Evolutionary conservation across 2,113 vertebrate genomes (phyloP), one percentile per base, ranked within the genome.

Genomic region (Brevimyrus niger): DNA sequence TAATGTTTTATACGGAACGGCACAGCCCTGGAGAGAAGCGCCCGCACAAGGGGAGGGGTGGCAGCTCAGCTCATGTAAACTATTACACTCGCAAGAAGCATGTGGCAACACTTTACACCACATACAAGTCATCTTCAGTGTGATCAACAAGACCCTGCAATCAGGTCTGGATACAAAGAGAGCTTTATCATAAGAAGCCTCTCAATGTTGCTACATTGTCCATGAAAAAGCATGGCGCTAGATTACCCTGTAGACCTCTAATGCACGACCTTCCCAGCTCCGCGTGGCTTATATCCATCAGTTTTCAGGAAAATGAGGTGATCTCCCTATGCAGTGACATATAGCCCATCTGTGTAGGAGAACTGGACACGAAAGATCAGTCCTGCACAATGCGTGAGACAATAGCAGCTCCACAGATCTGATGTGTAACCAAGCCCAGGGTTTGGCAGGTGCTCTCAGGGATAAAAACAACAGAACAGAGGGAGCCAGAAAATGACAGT

Each of bases 1-100:
- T 93, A 94, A 95, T 93, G 93, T 91, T 91, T 92, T 94, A 92
- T 92, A 92, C 91, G 90, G 92, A 89, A 91, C 89, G 90, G 92
- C 89, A 91, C 91, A 89, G 88, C 92, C 91, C 55, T 91, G 90
- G 92, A 87, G 90, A 92, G 76, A 91, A 84, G 89, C 61, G 85
- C 51, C 46, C 50, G n/a, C 38, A 73, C 31, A 65, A 87, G 31
- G 44, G 15, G 80, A 17, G 9, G 69, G 90, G 88, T 42, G 4
- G 17, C 4, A 2, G 55, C 9, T 3, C 38, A 0, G 35, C 87
- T 61, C 51, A 38, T 55, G 51, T 55, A 55, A 9, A 11, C 15
- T 19, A 31, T 35, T 3, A 21, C 6, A 3, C 38, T 85, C 10
- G 3, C 38, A 85, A n/a, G 46, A 50, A 47, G 46, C 8, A 86